phyloP scores from a whole-genome alignment of 2,113 vertebrate genomes.

The Platycercus adscitus region DNA sequence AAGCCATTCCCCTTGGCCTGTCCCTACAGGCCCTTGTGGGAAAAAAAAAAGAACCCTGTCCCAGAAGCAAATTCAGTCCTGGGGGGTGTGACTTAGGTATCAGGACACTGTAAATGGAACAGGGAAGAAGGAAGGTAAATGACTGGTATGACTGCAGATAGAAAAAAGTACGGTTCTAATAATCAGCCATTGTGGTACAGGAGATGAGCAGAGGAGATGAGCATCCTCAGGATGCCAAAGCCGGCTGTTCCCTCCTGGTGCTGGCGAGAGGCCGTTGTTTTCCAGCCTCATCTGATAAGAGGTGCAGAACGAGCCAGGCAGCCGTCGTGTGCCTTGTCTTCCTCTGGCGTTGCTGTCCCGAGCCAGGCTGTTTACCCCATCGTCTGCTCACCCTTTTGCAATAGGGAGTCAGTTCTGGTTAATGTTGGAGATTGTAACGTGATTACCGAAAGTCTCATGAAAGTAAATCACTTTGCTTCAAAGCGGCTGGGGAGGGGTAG shows the following conservation, averaged over 20 bases:
- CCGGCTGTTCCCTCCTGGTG: conserved; percentile 44
- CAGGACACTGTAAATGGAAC: background rate
- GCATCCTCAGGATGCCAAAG: background rate
- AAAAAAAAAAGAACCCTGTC: background rate
- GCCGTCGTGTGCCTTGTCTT: conserved; percentile 18
- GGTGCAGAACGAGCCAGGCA: conserved; percentile 11
- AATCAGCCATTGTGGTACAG: background rate
- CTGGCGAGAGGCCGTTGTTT: conserved; percentile 31
- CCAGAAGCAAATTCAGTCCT: background rate
- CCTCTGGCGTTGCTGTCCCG: background rate
- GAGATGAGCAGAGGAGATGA: conserved; percentile 29
- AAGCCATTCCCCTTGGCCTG: background rate
- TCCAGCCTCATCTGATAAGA: conserved; percentile 41
- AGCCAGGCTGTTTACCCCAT: conserved; percentile 31
- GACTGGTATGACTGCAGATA: background rate
- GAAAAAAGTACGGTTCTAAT: background rate
- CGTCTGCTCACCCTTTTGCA: conserved; percentile 43
- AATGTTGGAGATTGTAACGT: conserved; percentile 81
- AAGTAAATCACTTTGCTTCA: conserved; percentile 84
- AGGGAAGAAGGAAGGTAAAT: background rate
- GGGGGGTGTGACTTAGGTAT: background rate
- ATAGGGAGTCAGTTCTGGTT: conserved; percentile 79
- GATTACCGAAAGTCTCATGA: conserved; percentile 78
- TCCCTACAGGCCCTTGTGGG: background rate
- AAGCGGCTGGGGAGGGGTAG: conserved; percentile 70